These are phyloP conservation scores for Heliangelus exortis DNA, from an alignment of 2,797 vertebrate species.

Conservation along the genomic window DNA sequence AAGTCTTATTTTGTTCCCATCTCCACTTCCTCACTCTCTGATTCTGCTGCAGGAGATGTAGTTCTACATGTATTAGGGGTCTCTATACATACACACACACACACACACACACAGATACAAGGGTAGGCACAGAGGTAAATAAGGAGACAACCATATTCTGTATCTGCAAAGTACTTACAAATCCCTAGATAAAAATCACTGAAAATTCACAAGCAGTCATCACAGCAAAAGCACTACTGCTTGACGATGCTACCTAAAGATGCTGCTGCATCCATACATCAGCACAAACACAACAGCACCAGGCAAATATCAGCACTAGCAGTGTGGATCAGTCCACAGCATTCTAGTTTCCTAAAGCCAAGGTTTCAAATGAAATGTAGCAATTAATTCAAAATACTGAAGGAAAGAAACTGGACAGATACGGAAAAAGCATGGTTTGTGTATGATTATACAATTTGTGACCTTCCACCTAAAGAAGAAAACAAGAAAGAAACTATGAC, in stretches of 20 bases:
- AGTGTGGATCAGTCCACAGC: neutral
- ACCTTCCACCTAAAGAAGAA: neutral
- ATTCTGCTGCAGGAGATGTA: neutral
- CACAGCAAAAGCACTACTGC: neutral
- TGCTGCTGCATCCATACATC: neutral
- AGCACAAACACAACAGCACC: neutral
- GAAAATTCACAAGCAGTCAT: neutral
- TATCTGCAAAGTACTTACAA: conserved; percentile 16
- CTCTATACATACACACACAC: neutral
- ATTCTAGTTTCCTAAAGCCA: neutral
- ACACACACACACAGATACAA: neutral
- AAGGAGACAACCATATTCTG: neutral
- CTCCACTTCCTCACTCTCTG: neutral
- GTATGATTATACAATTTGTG: neutral
- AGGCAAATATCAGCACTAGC: neutral
- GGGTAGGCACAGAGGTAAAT: neutral
- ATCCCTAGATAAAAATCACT: neutral
- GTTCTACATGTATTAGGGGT: neutral
- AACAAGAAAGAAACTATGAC: neutral
- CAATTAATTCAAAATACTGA: neutral
- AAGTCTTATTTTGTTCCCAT: neutral
- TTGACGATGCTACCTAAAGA: neutral
- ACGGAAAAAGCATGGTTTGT: neutral
- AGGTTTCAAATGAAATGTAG: neutral
- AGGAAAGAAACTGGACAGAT: neutral